Evolutionary conservation across 2,888 invertebrate genomes (phyloP), one percentile per base, ranked within the genome.

Genomic region (Sinelater perroti): DNA sequence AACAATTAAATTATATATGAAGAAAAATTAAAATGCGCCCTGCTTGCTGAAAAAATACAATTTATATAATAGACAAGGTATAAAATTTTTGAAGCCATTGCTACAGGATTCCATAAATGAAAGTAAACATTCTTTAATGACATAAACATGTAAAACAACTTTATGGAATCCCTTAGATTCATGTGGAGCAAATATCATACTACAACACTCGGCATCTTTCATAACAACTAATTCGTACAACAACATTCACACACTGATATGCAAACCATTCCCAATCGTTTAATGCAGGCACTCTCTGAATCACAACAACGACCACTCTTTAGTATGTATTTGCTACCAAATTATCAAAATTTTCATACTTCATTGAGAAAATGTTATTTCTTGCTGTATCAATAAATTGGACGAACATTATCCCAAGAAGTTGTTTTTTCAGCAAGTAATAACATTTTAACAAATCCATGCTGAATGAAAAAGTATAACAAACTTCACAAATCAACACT

Each of bases 141-240:
- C 18, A 16, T n/a, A 2, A 17, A 18, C 6, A 36, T 6, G n/a
- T 36, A 3, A 5, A 11, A 36, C 18, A 36, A 36, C 10, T 14
- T 51, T 55, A 59, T 59, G 59, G 51, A 55, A 51, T 40, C 59
- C 59, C 17, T 46, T 13, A 67, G 67, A 68, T 70, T 68, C 62
- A 10, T 65, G 65, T 69, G 73, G 72, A 75, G 71, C 75, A 75
- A 77, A 76, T 70, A 68, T 63, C 67, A 72, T 72, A 74, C 76
- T 76, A 74, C 73, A 71, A 64, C 73, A 73, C 47, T 49, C 72
- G 68, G 46, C 40, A 57, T 17, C 47, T 18, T 47, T 42, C 52
- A 28, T 14, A 18, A 47, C 21, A 44, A 11, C 17, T n/a, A 33
- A 13, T 11, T 53, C 21, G 21, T 16, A 8, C 21, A 55, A 21